These are phyloP conservation scores for Phaetusa simplex DNA, from an alignment of 2,113 vertebrate genomes.

Conservation along the genomic window DNA sequence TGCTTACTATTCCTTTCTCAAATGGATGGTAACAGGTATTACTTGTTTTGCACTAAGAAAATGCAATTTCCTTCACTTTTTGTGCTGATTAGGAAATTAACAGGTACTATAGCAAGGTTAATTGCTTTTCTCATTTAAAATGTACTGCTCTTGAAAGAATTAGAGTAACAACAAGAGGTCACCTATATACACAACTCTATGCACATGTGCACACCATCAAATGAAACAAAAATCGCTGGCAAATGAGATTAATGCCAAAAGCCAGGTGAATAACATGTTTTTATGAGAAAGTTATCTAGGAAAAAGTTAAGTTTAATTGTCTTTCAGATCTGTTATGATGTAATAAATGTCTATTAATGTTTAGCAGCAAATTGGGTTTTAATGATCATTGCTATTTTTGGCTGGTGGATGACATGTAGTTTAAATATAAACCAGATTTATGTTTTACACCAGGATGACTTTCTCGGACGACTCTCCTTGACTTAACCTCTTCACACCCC, in stretches of 20 bases:
- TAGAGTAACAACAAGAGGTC: not conserved
- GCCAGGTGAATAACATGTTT: constrained; percentile 1
- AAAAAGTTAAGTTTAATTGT: constrained; percentile 60
- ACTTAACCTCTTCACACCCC: constrained; percentile 67
- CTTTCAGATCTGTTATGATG: constrained; percentile 63
- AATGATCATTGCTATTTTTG: constrained; percentile 71
- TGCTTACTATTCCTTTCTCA: not conserved
- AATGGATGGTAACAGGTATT: not conserved
- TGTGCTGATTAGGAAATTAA: not conserved
- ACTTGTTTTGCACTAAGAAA: not conserved
- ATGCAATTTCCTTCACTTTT: not conserved
- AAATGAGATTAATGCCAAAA: constrained; percentile 27
- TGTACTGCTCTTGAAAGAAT: not conserved
- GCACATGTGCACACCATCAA: not conserved
- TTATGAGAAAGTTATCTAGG: constrained; percentile 35
- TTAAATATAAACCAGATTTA: constrained; percentile 70
- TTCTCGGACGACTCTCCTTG: constrained; percentile 56
- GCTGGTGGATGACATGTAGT: constrained; percentile 23
- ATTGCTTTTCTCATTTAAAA: not conserved
- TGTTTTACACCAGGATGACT: constrained; percentile 49
- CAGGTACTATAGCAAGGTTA: not conserved
- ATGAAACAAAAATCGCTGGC: not conserved
- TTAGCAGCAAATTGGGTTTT: constrained; percentile 70
- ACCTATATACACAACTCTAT: not conserved
- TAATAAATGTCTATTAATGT: constrained; percentile 67